Percentiles rank a stretch among this genome's conserved stretches.
Evolutionary conservation across 2,797 vertebrate genomes (phyloP).

Genomic region (Mus minutoides): DNA sequence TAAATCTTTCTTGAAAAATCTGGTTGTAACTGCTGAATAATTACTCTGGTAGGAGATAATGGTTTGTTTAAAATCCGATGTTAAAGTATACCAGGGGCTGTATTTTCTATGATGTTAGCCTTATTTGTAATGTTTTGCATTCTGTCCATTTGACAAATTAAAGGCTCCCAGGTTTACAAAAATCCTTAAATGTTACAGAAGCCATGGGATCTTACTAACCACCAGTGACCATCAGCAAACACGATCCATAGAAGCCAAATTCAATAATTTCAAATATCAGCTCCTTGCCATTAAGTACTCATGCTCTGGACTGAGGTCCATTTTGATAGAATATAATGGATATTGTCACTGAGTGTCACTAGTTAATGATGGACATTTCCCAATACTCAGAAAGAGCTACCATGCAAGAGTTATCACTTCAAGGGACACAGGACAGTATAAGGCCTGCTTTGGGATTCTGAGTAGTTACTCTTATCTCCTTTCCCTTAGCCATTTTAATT

Average conservation of each 20-base stretch:
- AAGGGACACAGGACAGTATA: accelerated
- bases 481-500: background rate
- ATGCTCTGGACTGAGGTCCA: background rate
- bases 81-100: background rate
- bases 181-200: background rate
- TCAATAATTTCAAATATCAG: background rate
- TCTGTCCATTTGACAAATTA: background rate
- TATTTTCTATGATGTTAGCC: background rate
- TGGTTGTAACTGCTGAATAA: background rate
- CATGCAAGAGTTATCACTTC: background rate
- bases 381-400: background rate
- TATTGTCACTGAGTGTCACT: background rate
- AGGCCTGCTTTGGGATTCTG: background rate
- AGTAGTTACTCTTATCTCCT: background rate
- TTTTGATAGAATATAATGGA: background rate
- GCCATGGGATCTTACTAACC: background rate
- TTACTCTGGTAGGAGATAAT: background rate
- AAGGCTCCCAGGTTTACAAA: slow-evolving; percentile 5
- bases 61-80: background rate
- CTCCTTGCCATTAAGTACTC: background rate
- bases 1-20: background rate
- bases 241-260: background rate
- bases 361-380: background rate
- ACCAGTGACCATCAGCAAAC: background rate
- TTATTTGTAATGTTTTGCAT: slow-evolving; percentile 10